Evolutionary conservation across 2,888 invertebrate species (phyloP).

Genomic region (Noctua janthe): DNA sequence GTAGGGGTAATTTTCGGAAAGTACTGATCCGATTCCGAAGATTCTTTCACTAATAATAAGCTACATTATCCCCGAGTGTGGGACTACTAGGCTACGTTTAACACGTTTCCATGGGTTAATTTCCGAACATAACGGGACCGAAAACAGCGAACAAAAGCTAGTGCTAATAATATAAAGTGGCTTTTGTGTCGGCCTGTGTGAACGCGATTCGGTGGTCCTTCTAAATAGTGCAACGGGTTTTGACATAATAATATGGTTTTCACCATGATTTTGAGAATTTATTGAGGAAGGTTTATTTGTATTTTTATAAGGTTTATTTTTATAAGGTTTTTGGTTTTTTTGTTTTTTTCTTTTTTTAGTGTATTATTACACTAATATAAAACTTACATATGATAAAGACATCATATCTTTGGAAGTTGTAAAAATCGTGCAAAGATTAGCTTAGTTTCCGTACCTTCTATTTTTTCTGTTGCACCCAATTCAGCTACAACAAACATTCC

Average conservation of each 20-base stretch:
- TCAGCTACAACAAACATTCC: not conserved
- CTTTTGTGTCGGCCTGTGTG: not conserved
- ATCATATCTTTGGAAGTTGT: not conserved
- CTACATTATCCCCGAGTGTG: not conserved
- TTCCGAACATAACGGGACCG: too few species aligned
- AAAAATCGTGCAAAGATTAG: not conserved
- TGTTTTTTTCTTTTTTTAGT: too few species aligned
- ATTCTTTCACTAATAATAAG: not conserved
- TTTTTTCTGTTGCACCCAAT: not conserved
- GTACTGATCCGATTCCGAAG: not conserved
- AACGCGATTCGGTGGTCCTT: not conserved
- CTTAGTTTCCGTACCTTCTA: not conserved
- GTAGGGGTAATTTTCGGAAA: too few species aligned
- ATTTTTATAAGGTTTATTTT: too few species aligned
- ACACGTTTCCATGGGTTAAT: too few species aligned
- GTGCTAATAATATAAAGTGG: not conserved
- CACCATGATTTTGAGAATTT: not conserved
- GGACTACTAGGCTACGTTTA: too few species aligned
- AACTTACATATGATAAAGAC: not conserved
- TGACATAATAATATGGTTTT: not conserved
- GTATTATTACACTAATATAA: not conserved
- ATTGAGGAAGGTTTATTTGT: not conserved
- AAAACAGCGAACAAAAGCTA: too few species aligned
- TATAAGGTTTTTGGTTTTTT: too few species aligned
- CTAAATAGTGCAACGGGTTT: not conserved